Evolutionary conservation across 2,797 vertebrate genomes (phyloP), one percentile per base, ranked within the genome.

Genomic region (Spea hammondii): DNA sequence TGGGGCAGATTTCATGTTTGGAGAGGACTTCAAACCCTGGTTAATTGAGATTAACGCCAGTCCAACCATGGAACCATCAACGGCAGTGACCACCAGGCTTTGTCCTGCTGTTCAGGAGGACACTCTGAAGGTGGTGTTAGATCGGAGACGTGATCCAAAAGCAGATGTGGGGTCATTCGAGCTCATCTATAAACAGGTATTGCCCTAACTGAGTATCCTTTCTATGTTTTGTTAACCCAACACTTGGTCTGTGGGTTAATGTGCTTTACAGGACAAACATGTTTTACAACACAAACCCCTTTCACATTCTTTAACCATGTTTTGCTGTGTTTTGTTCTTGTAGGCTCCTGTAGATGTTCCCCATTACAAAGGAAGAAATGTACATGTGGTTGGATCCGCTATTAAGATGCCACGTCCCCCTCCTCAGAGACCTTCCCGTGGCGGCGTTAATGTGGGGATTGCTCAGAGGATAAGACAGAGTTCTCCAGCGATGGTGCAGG

Each of bases 41-140:
- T 89, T 99, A 66, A 91, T 99, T 1, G 96, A 98, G 89, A 94
- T 99, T 87, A 99, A 98, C 0, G 87, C 93, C 84, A 96, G 94
- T 86, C 96, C 96, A 50, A 96, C 96, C 32, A 96, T 98, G 96
- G 91, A 92, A 0, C 90, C 93, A 46, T 95, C 94, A 74, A 93
- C 95, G 0, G 64, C 74, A 0, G 91, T 97, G 84, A 98, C 96
- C 0, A 83, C 92, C 2, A 87, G 82, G 45, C 93, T 99, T 44
- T 99, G 96, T 1, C 91, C 94, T 0, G 89, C 88, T 0, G 95
- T 99, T 67, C 97, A 97, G 88, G 88, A 91, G 5, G 96, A 98
- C 84, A 96, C 91, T 0, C 86, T 98, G 71, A 90, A 93, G 0
- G 93, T 98, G 3, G 94, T 98, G 59, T 88, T 99, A 0, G 95